These are phyloP conservation scores for Ramazzottius varieornatus DNA, from an alignment of 2,888 invertebrate species.

Conservation along the genomic window DNA sequence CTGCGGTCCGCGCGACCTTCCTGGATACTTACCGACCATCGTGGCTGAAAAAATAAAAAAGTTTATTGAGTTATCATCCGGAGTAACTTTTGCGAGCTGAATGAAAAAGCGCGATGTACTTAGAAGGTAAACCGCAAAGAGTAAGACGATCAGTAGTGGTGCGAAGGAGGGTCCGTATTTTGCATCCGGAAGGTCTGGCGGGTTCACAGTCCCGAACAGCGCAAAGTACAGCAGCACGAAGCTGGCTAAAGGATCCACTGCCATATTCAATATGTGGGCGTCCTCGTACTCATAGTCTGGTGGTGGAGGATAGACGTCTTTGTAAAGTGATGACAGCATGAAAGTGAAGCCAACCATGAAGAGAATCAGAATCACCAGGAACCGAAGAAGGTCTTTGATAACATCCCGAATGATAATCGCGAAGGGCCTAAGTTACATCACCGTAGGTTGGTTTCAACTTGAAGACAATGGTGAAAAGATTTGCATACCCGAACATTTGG, in stretches of 20 bases:
- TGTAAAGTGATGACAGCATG: background rate
- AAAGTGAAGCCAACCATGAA: slow-evolving; percentile 97
- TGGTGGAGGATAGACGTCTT: background rate
- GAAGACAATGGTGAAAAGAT: no score
- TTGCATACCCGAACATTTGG: slow-evolving; percentile 90
- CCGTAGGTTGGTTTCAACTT: no score
- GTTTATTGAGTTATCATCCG: background rate
- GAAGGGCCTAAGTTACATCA: no score
- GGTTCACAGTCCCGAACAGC: slow-evolving; percentile 68
- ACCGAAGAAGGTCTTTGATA: slow-evolving; percentile 54
- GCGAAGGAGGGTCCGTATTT: slow-evolving; percentile 26
- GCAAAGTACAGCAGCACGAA: slow-evolving; percentile 94
- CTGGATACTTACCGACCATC: background rate
- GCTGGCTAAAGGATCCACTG: slow-evolving; percentile 61
- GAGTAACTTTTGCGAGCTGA: background rate
- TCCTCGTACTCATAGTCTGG: background rate
- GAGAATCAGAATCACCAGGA: slow-evolving; percentile 82
- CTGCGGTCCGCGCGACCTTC: background rate
- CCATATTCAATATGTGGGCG: slow-evolving; percentile 15
- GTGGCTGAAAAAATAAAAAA: background rate
- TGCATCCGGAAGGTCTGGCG: slow-evolving; percentile 29
- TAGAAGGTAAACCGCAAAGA: slow-evolving; percentile 16
- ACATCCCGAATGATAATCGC: slow-evolving; percentile 77
- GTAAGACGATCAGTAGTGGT: slow-evolving; percentile 25
- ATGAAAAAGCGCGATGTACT: background rate